Conservation (phyloP, 1,140 invertebrate species). For the Laupala kohalensis region DNA sequence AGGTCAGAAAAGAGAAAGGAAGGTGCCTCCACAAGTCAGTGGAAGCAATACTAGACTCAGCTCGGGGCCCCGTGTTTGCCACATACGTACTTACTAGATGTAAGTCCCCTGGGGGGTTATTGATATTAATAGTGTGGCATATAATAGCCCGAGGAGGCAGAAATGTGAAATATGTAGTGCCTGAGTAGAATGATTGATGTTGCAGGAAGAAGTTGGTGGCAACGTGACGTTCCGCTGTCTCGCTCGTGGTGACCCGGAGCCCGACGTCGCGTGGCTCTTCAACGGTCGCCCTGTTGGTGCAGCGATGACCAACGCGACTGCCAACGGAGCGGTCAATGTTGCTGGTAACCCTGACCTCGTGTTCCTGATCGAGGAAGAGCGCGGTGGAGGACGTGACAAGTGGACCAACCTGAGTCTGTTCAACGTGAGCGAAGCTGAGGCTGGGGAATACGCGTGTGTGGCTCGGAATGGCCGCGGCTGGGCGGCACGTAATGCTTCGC, state of each 20-base stretch:
- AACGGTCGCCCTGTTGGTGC: conserved; percentile 49
- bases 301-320: no score
- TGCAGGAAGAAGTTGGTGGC: conserved; percentile 54
- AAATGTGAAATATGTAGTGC: no score
- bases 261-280: conserved; percentile 68
- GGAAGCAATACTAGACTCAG: no score
- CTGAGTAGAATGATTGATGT: conserved; percentile 41
- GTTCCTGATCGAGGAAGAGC: conserved; percentile 26
- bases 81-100: no score
- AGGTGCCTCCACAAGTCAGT: no score
- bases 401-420: conserved; percentile 61
- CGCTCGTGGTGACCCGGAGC: conserved; percentile 68
- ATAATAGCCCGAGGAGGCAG: no score
- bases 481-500: conserved; percentile 50
- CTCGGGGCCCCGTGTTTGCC: no score
- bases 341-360: conserved; percentile 28
- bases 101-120: no score
- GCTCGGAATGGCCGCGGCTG: conserved; percentile 60
- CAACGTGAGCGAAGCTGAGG: conserved; percentile 60
- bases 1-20: no score
- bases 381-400: conserved; percentile 30
- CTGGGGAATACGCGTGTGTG: conserved; percentile 66
- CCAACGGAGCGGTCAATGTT: conserved; percentile 29
- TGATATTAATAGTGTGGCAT: no score
- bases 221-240: conserved; percentile 69